Base-by-base conservation (phyloP, 2,888 invertebrate genomes). In the Drosophila affinis region DNA sequence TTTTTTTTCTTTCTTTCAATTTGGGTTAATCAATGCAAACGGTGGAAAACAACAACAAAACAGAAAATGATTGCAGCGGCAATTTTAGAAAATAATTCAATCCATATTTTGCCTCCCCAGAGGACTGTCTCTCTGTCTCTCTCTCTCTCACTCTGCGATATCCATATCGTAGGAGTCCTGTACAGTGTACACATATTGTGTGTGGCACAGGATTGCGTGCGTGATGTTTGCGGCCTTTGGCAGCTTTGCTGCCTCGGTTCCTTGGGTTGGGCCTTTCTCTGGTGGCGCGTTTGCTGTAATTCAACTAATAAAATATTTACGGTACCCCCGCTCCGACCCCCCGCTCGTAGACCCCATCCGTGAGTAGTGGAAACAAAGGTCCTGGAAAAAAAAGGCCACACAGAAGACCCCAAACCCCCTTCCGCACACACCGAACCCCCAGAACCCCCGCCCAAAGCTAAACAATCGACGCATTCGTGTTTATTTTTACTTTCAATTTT, bases 221-320 rank as follows among this genome's bases (percentile, higher is more conserved):
- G 76, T 76, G 76, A 64, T 68, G 54, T 76, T 73, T 56, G 68
- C 62, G 62, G 53, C 61, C 76, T 73, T 73, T 68, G 77, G 56
- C 63, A 68, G 76, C 76, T 76, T 76, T 29, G 9, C 29, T 9
- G 27, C 7, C 7, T 0, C 27, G 1, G 29, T 29, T 76, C 39
- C 14, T 39, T 39, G 39, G 54, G 62, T 39, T 39, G 39, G 54
- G 62, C 61, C 18, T 51, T 46, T 47, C 52, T 46, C 44, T 51
- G 46, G 57, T 56, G 58, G 57, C 73, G 57, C 73, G 51, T 67
- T 70, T 53, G 60, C 47, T 21, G 74, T 75, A 75, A 75, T 70
- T 75, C 71, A 65, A 65, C 75, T 75, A 75, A 71, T 75, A 75
- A 75, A 75, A 75, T 71, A 75, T 75, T 75, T 75, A 75, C 75